phyloP scores from a whole-genome alignment of 2,797 vertebrate genomes.

The Apogon hyalosoma region DNA sequence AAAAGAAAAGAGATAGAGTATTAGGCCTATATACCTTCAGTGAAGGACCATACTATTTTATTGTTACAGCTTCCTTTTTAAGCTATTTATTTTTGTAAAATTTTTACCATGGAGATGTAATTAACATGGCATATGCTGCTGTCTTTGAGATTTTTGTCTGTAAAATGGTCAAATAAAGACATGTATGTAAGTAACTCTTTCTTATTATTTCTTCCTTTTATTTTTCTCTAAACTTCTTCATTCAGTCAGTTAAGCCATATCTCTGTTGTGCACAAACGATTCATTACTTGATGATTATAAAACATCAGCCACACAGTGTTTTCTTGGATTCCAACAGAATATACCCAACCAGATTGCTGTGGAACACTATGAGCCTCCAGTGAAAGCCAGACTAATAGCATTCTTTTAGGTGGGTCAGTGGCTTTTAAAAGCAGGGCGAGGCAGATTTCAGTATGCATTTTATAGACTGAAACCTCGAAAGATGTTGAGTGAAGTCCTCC shows the following conservation, averaged over 20 bases:
- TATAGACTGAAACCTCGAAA: slow-evolving; percentile 35
- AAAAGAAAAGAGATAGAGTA: slow-evolving; percentile 73
- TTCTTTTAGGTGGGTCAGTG: slow-evolving; percentile 18
- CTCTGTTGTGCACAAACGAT: not conserved
- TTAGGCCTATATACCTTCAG: slow-evolving; percentile 88
- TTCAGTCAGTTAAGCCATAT: not conserved
- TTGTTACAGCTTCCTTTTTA: slow-evolving; percentile 87
- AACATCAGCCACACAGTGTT: not conserved
- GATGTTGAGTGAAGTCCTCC: slow-evolving; percentile 38
- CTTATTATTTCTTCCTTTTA: not conserved
- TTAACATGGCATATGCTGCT: slow-evolving; percentile 82
- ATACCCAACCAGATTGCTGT: not conserved
- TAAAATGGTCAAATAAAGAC: slow-evolving; percentile 79
- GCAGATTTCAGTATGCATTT: slow-evolving; percentile 39
- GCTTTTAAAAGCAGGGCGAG: slow-evolving; percentile 44
- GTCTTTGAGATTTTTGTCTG: slow-evolving; percentile 74
- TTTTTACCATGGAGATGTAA: slow-evolving; percentile 80
- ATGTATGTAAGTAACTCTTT: slow-evolving; percentile 58
- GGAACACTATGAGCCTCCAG: not conserved
- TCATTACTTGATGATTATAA: not conserved
- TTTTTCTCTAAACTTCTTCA: not conserved
- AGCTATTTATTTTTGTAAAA: slow-evolving; percentile 91
- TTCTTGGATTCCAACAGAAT: slow-evolving; percentile 19
- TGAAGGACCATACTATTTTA: slow-evolving; percentile 88
- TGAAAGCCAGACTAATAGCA: slow-evolving; percentile 33